Conservation (phyloP, 1,140 invertebrate genomes). For the Diprion similis region DNA sequence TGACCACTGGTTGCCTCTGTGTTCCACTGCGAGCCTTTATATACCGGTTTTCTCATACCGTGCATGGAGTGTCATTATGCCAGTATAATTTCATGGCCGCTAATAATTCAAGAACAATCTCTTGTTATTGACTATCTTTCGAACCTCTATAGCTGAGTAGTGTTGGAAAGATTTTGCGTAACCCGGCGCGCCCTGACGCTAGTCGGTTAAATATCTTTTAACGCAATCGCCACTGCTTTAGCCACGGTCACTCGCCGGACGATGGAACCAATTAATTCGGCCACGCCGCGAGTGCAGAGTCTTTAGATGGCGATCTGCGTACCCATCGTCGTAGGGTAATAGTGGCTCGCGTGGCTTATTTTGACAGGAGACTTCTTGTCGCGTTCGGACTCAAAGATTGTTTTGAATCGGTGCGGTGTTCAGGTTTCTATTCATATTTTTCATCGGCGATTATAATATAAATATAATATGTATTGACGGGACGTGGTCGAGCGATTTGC, state of each 20-base stretch:
- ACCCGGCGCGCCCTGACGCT: neutral
- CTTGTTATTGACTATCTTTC: constrained; percentile 42
- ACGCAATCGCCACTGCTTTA: constrained; percentile 14
- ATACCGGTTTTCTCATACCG: constrained; percentile 33
- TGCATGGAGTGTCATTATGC: constrained; percentile 34
- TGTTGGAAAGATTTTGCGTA: constrained; percentile 8
- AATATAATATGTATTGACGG: neutral
- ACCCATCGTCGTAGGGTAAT: no score
- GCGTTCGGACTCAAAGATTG: no score
- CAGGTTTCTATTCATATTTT: no score
- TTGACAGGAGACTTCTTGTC: no score
- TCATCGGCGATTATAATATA: neutral
- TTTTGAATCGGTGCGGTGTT: no score
- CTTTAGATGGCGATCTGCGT: no score
- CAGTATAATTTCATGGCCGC: constrained; percentile 39
- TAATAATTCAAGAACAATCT: constrained; percentile 42
- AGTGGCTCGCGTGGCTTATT: no score
- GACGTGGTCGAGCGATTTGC: neutral
- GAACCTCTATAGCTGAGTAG: neutral
- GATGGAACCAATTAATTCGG: constrained; percentile 7
- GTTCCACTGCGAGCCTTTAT: constrained; percentile 31
- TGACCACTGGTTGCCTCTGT: neutral
- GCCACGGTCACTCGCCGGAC: constrained; percentile 18
- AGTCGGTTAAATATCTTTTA: neutral
- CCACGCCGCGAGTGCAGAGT: no score